Evolutionary conservation across 2,888 invertebrate species (phyloP).

Genomic region (Acanthococcus lagerstroemiae): DNA sequence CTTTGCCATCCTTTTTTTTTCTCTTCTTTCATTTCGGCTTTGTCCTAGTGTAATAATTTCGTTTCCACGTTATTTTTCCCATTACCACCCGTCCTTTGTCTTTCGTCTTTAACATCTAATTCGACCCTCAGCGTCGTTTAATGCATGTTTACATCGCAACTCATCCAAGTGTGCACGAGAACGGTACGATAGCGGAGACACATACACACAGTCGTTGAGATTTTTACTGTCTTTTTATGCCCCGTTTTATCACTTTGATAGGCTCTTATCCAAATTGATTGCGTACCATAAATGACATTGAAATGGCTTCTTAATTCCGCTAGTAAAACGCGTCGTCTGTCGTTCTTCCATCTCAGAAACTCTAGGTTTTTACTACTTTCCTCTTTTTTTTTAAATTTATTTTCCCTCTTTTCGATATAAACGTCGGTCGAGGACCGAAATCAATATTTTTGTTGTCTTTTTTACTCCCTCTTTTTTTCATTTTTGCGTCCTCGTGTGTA

Average conservation of each 20-base stretch:
- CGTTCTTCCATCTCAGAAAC: not conserved
- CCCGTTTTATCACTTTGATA: conserved; percentile 29
- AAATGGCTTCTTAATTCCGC: conserved; percentile 30
- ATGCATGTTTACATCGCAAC: not conserved
- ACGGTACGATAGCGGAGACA: not conserved
- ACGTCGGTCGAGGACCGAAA: too few relatives aligned
- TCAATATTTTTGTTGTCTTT: too few relatives aligned
- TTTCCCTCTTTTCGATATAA: conserved; percentile 2
- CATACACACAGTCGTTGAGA: conserved; percentile 23
- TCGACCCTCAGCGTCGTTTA: not conserved
- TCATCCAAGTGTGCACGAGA: not conserved
- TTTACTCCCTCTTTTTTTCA: too few relatives aligned
- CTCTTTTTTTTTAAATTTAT: not conserved
- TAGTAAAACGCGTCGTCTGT: conserved; percentile 21
- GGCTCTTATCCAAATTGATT: conserved; percentile 29
- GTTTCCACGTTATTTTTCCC: too few relatives aligned
- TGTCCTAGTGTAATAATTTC: too few relatives aligned
- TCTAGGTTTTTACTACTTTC: conserved; percentile 11
- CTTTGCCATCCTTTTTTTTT: too few relatives aligned
- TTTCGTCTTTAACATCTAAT: too few relatives aligned
- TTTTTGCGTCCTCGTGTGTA: too few relatives aligned
- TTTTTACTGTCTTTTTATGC: conserved; percentile 30
- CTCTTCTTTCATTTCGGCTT: too few relatives aligned
- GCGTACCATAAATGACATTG: conserved; percentile 26
- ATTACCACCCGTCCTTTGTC: too few relatives aligned